Base-by-base conservation (phyloP, 2,797 vertebrate genomes). In the Cossypha dichroa region DNA sequence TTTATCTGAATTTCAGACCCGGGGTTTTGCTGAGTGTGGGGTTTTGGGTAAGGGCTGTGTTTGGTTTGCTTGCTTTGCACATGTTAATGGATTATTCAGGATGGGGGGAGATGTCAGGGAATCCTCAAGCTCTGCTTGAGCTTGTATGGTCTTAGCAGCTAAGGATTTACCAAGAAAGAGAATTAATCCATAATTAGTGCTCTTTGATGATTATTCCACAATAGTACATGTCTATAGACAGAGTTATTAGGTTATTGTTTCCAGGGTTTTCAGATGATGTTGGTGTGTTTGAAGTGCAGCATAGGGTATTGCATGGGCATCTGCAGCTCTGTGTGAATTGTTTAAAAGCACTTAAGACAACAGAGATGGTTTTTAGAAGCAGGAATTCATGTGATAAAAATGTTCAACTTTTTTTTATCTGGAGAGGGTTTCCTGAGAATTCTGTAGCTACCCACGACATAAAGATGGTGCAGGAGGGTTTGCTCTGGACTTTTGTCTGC, bases 401-500 rank as follows among this genome's bases (percentile, higher is more conserved):
- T 46, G 33, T 80, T 92, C 29, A 86, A 40, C 70, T 93, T 92
- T 15, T 5, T 5, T 81, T 88, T 95, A 68, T 48, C 94, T 79
- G 45, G 45, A 63, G 21, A 10, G 79, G 15, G 5, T 55, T 85
- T 60, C 58, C 25, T 6, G 13, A 64, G 19, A 18, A 8, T 56
- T 88, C 28, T 60, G 13, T 46, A 59, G 60, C 38, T 41, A 6
- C 9, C 6, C 0, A 0, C 46, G 36, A 5, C 3, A 6, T 15
- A 15, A 64, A 25, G 49, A 10, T 67, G 41, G 9, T 40, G 49
- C 26, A 9, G 29, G 5, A 33, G 45, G 19, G 20, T 63, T 92
- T 72, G 31, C 33, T 85, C 3, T 67, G 56, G 34, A 80, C 12
- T 41, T 67, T 6, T 45, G 22, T 31, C n/a, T 66, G 1, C 9